Percentiles rank a stretch among this genome's conserved stretches.
Evolutionary conservation across 2,888 invertebrate species (phyloP).

Genomic region (Apotomis betuletana): DNA sequence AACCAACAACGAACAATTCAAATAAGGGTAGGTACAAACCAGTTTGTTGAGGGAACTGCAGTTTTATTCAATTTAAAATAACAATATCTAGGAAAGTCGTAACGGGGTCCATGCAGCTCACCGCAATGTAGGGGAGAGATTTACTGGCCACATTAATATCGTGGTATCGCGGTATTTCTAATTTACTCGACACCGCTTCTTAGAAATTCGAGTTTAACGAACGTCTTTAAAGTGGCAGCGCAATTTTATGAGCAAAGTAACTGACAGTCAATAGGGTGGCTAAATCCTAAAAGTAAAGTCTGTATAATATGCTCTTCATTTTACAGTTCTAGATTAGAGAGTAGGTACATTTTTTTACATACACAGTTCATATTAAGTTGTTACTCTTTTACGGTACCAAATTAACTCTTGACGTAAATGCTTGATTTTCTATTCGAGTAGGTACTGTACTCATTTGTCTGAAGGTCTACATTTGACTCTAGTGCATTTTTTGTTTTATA

Average conservation of each 20-base stretch:
- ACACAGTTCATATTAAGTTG: no score
- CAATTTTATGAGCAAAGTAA: neutral
- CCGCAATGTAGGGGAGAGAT: conserved; percentile 35
- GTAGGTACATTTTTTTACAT: no score
- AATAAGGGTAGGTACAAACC: neutral
- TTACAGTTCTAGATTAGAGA: no score
- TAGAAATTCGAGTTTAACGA: conserved; percentile 35
- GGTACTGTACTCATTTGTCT: no score
- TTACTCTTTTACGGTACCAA: no score
- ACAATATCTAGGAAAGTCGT: conserved; percentile 22
- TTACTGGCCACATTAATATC: conserved; percentile 44
- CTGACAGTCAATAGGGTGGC: conserved; percentile 1
- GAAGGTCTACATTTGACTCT: no score
- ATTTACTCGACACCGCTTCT: conserved; percentile 42
- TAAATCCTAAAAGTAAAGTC: neutral
- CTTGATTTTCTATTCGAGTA: no score
- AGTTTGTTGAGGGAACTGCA: neutral
- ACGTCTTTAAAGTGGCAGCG: conserved; percentile 4
- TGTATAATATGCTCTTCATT: neutral
- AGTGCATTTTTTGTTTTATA: no score
- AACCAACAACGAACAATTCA: no score
- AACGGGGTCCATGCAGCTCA: conserved; percentile 29
- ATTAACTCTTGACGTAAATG: no score
- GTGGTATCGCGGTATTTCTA: conserved; percentile 44
- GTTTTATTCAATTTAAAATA: conserved; percentile 7